Base-by-base conservation (phyloP, 1,140 invertebrate genomes). In the Drepana arcuata region DNA sequence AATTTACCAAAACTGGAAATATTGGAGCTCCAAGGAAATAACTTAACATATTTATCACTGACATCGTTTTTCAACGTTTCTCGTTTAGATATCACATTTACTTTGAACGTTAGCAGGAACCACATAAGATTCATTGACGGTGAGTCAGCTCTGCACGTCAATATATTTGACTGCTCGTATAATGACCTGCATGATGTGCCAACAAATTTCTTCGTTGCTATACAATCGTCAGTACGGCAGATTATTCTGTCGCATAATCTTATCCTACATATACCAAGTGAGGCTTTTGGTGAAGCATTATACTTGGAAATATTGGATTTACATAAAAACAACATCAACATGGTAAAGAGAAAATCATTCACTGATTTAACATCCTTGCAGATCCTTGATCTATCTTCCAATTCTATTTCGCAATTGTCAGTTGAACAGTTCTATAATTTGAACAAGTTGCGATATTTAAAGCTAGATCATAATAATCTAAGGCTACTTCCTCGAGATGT, bases 351-450 rank as follows among this genome's bases (percentile, higher is more conserved):
- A 59, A 88, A 91, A 68, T 90, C 92, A 7, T 93, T 94, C 59
- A 86, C 87, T 44, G 91, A 91, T 9, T 59, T 95, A 7, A 84
- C 87, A 25, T 88, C 86, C 23, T 69, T 96, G 5, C 93, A 95
- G 69, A 87, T 90, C 34, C 61, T 96, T 7, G 93, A 96, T 66
- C 68, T 96, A 1, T 92, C 91, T 29, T 86, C 88, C 47, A 96
- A 96, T 72, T 72, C 86, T 4, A 86, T 96, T 12, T 87, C 88
- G 18, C 90, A 92, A 53, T 75, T 96, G 36, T 90, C 92, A 11
- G 88, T 89, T n/a, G 89, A 91, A 60, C 92, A 94, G 64, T 95
- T 96, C 77, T 88, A 88, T n/a, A 91, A 92, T 71, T 78, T 94
- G 31, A 86, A 87, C 24, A 90, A 89, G 49, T 78, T 96, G 16